Evolutionary conservation across 2,797 vertebrate species (phyloP).

Genomic region (Margarornis squamiger): DNA sequence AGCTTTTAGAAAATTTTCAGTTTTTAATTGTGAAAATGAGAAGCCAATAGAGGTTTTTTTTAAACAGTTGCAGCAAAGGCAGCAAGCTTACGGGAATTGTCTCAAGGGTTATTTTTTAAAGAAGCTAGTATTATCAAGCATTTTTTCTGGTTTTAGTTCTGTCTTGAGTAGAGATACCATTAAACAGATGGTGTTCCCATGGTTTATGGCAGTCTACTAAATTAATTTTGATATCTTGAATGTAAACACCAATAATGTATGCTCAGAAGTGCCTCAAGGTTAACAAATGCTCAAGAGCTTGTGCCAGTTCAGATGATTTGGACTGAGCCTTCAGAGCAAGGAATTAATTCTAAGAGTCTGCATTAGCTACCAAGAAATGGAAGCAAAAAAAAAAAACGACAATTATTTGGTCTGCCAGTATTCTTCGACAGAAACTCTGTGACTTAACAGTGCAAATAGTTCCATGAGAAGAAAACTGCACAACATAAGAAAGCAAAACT

Average conservation of each 20-base stretch:
- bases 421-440: background rate
- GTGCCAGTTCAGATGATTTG: background rate
- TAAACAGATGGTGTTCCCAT: background rate
- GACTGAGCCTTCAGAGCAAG: background rate
- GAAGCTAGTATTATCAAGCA: background rate
- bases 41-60: background rate
- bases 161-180: background rate
- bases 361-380: background rate
- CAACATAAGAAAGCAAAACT: background rate
- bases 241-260: background rate
- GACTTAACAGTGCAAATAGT: background rate
- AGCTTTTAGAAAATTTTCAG: background rate
- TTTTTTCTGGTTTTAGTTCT: background rate
- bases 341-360: background rate
- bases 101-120: background rate
- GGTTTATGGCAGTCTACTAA: background rate
- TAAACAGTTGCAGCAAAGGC: background rate
- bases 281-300: constrained; percentile 28
- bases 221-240: constrained; percentile 26
- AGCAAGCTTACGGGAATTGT: background rate
- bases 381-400: background rate
- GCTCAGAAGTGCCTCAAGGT: constrained; percentile 27
- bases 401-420: background rate
- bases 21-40: background rate
- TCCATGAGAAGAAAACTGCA: background rate